These are phyloP conservation scores for Cromileptes altivelis DNA, from an alignment of 2,113 vertebrate species.

Conservation along the genomic window DNA sequence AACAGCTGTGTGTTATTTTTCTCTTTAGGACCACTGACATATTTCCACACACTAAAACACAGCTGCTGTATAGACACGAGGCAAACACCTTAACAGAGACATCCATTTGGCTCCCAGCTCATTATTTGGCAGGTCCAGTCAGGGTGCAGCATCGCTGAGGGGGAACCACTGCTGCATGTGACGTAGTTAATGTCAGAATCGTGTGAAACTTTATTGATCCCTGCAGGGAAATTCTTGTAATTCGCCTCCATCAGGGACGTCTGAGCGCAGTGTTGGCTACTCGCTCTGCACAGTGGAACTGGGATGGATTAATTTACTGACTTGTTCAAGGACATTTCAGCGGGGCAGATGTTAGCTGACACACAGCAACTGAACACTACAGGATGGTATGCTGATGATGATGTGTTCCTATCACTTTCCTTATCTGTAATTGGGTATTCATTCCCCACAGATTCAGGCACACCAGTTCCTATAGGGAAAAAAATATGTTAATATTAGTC, in stretches of 20 bases:
- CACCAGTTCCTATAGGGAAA: neutral
- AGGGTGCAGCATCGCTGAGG: slow-evolving; percentile 26
- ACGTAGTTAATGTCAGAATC: slow-evolving; percentile 54
- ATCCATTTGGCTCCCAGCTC: slow-evolving; percentile 34
- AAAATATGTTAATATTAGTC: neutral
- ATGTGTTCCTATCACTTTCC: slow-evolving; percentile 2
- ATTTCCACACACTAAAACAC: slow-evolving; percentile 11
- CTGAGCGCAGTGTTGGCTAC: slow-evolving; percentile 11
- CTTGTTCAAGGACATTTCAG: slow-evolving; percentile 59
- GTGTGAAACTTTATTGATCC: slow-evolving; percentile 67
- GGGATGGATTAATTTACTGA: slow-evolving; percentile 47
- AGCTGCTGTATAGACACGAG: slow-evolving; percentile 19
- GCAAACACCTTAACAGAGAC: slow-evolving; percentile 25
- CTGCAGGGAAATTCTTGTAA: slow-evolving; percentile 61
- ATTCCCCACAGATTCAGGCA: neutral
- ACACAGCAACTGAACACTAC: neutral
- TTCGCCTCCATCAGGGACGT: slow-evolving; percentile 15
- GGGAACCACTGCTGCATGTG: slow-evolving; percentile 15
- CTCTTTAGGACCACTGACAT: neutral
- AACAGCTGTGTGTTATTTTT: slow-evolving; percentile 28
- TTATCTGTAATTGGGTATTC: neutral
- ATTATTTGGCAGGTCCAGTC: slow-evolving; percentile 57
- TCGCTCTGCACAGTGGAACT: slow-evolving; percentile 21
- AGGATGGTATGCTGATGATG: slow-evolving; percentile 10
- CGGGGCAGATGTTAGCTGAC: slow-evolving; percentile 36